Percentiles rank a stretch among this genome's conserved stretches.
These are phyloP conservation scores for Eupithecia subfuscata DNA, from an alignment of 2,888 invertebrate genomes.

Conservation along the genomic window DNA sequence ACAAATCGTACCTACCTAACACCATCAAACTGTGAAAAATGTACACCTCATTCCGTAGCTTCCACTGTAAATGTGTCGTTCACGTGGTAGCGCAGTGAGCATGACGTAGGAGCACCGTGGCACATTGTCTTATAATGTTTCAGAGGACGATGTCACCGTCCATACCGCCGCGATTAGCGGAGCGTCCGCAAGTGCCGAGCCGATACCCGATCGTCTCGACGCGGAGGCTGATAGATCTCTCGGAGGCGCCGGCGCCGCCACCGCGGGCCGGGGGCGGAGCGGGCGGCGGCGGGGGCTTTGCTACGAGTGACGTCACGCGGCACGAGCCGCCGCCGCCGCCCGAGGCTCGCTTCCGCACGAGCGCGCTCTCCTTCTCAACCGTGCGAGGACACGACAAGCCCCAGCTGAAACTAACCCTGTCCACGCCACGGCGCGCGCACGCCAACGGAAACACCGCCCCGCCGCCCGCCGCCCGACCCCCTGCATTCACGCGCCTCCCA, in stretches of 20 bases:
- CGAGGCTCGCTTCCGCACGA: conserved; percentile 64
- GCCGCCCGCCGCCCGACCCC: conserved; percentile 43
- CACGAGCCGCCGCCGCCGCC: conserved; percentile 55
- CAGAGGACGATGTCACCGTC: conserved; percentile 79
- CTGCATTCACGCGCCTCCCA: conserved; percentile 49
- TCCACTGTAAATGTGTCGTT: conserved; percentile 50
- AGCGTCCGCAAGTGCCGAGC: conserved; percentile 73
- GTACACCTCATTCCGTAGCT: conserved; percentile 36
- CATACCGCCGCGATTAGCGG: conserved; percentile 77
- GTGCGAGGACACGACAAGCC: conserved; percentile 65
- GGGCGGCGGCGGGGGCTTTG: conserved; percentile 59
- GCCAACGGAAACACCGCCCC: conserved; percentile 51
- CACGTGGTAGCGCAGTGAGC: conserved; percentile 52
- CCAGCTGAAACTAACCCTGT: conserved; percentile 70
- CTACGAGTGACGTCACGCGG: conserved; percentile 72
- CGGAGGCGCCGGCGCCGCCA: conserved; percentile 75
- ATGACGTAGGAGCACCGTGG: conserved; percentile 76
- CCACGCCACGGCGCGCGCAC: conserved; percentile 48
- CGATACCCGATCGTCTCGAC: conserved; percentile 79
- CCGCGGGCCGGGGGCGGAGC: conserved; percentile 57
- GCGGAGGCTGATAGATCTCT: conserved; percentile 73
- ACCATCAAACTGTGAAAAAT: conserved; percentile 16
- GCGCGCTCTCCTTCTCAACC: conserved; percentile 77
- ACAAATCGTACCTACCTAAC: not conserved
- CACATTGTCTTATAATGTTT: conserved; percentile 78